Percentiles rank a stretch among this genome's conserved stretches.
phyloP scores from a whole-genome alignment of 2,888 invertebrate genomes.

The Gastrophysa polygoni region DNA sequence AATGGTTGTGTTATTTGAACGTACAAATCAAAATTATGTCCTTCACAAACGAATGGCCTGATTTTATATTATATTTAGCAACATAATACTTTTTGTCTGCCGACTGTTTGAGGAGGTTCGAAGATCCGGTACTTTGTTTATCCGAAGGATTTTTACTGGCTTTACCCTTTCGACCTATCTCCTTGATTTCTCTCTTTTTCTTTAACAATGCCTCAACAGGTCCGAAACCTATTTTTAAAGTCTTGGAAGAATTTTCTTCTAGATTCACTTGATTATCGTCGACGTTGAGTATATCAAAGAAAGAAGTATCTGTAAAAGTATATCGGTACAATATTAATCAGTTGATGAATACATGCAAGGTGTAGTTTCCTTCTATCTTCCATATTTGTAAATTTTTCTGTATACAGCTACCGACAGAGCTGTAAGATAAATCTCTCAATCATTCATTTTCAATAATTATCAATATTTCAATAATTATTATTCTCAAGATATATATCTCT shows the following conservation, averaged over 20 bases:
- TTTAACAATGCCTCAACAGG: slow-evolving; percentile 26
- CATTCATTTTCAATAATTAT: too few relatives aligned
- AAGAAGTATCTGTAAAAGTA: slow-evolving; percentile 24
- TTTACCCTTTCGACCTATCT: slow-evolving; percentile 15
- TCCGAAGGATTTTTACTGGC: slow-evolving; percentile 14
- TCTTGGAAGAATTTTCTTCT: slow-evolving; percentile 20
- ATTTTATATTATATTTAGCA: slow-evolving; percentile 36
- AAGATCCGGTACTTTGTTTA: slow-evolving; percentile 9
- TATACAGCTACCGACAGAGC: too few relatives aligned
- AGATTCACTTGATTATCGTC: slow-evolving; percentile 23
- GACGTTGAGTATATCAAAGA: slow-evolving; percentile 28
- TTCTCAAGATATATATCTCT: too few relatives aligned
- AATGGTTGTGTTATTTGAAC: slow-evolving; percentile 35
- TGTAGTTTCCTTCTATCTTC: too few relatives aligned
- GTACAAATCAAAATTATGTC: slow-evolving; percentile 37
- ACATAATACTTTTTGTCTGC: slow-evolving; percentile 31
- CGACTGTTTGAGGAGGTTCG: slow-evolving; percentile 17
- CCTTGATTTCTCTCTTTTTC: slow-evolving; percentile 20
- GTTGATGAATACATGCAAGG: too few relatives aligned
- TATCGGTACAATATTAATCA: too few relatives aligned
- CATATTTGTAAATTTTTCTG: too few relatives aligned
- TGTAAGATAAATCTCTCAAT: too few relatives aligned
- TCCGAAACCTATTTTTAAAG: slow-evolving; percentile 35
- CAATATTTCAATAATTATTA: too few relatives aligned
- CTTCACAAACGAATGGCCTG: slow-evolving; percentile 32